These are phyloP conservation scores for Leptestheria dahalacensis DNA, from an alignment of 1,140 invertebrate species.

Conservation along the genomic window DNA sequence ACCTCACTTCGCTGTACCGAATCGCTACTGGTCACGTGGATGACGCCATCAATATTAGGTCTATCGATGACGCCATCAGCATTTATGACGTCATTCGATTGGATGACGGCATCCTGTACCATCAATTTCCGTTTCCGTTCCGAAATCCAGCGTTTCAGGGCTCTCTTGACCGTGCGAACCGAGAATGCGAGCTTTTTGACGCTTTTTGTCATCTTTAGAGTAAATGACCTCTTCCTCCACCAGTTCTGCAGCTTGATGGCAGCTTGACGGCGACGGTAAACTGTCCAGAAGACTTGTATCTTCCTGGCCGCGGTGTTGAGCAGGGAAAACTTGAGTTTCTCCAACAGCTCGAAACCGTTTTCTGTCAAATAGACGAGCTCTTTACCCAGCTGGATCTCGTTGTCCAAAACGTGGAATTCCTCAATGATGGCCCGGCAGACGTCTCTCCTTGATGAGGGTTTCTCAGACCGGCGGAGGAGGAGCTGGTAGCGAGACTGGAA, in stretches of 20 bases:
- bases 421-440: background rate
- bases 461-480: background rate
- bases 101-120: background rate
- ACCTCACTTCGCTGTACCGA: too few relatives aligned
- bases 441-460: background rate
- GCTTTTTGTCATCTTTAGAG: background rate
- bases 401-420: background rate
- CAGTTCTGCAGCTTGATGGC: background rate
- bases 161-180: background rate
- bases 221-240: conserved; percentile 4
- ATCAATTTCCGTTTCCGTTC: background rate
- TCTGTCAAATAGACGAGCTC: background rate
- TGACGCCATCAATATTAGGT: too few relatives aligned
- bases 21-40: too few relatives aligned
- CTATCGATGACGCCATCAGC: background rate
- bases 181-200: background rate
- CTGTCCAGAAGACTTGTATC: background rate
- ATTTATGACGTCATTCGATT: too few relatives aligned
- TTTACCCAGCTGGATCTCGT: background rate
- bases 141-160: background rate
- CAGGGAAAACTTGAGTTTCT: background rate
- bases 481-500: background rate
- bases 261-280: background rate
- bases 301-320: background rate
- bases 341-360: background rate